phyloP scores from a whole-genome alignment of 2,888 invertebrate species.

The Craniophora ligustri region DNA sequence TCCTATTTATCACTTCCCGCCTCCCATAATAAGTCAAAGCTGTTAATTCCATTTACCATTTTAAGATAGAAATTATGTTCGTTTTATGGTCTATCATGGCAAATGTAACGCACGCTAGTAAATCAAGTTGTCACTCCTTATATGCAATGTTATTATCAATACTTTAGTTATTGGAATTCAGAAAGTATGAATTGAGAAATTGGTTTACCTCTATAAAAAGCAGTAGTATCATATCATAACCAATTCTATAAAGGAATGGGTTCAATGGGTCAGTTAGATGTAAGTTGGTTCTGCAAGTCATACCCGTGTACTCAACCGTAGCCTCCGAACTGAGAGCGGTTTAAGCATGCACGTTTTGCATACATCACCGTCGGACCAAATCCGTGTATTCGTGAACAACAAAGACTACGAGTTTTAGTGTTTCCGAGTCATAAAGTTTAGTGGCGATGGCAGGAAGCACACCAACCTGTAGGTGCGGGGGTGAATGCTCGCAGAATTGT shows the following conservation, averaged over 20 bases:
- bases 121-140: conserved; percentile 21
- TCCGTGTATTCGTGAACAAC: conserved; percentile 36
- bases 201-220: conserved; percentile 3
- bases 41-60: conserved; percentile 34
- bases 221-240: background rate
- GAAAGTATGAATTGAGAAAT: conserved; percentile 18
- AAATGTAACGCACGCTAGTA: conserved; percentile 15
- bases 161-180: conserved; percentile 1
- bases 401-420: conserved; percentile 47
- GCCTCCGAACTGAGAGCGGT: conserved; percentile 1
- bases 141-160: conserved; percentile 17
- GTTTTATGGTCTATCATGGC: conserved; percentile 30
- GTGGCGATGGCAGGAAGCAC: conserved; percentile 40
- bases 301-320: conserved; percentile 5
- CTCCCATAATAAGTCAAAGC: conserved; percentile 27
- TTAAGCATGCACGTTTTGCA: conserved; percentile 25
- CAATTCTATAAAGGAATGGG: background rate
- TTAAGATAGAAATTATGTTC: conserved; percentile 29
- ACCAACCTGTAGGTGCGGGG: conserved; percentile 26
- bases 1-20: conserved; percentile 49
- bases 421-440: conserved; percentile 63
- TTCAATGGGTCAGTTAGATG: too few species aligned
- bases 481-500: conserved; percentile 14
- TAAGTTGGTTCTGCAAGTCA: background rate
- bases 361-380: conserved; percentile 40